phyloP scores from a whole-genome alignment of 2,797 vertebrate genomes.

The Antennarius maculatus region DNA sequence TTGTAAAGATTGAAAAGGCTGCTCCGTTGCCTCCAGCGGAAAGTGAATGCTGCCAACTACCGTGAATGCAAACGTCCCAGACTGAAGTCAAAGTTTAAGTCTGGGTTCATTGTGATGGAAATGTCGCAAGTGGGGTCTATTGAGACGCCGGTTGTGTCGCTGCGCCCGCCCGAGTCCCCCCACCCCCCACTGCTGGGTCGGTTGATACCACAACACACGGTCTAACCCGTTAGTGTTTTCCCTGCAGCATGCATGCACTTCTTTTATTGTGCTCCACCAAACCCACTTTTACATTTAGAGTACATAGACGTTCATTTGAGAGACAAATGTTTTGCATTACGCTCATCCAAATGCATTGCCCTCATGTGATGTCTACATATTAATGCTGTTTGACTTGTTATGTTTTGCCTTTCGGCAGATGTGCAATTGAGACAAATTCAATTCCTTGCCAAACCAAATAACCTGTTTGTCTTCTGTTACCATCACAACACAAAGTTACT shows the following conservation, averaged over 20 bases:
- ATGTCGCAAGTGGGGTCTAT: slow-evolving; percentile 78
- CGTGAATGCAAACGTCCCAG: slow-evolving; percentile 77
- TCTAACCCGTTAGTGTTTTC: slow-evolving; percentile 13
- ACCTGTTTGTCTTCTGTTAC: slow-evolving; percentile 20
- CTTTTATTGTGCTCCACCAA: neutral
- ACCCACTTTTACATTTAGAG: too few species aligned
- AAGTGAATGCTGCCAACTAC: slow-evolving; percentile 70
- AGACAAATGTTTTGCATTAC: neutral
- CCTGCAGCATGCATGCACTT: neutral
- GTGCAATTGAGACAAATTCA: neutral
- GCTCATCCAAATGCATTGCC: neutral
- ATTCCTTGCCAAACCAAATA: slow-evolving; percentile 23
- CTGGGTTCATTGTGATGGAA: slow-evolving; percentile 86
- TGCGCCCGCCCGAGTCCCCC: slow-evolving; percentile 39
- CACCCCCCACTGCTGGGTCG: slow-evolving; percentile 58
- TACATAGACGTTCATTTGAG: neutral
- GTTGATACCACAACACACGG: slow-evolving; percentile 60
- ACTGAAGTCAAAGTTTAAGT: slow-evolving; percentile 83
- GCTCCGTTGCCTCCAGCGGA: slow-evolving; percentile 68
- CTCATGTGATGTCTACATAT: slow-evolving; percentile 1
- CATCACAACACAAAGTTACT: slow-evolving; percentile 55
- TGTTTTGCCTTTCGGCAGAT: slow-evolving; percentile 24
- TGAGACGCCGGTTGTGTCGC: slow-evolving; percentile 69
- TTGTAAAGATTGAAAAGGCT: slow-evolving; percentile 67
- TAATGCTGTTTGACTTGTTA: slow-evolving; percentile 16